Evolutionary conservation across 1,140 invertebrate genomes (phyloP).

Genomic region (Anagrus nilaparvatae): DNA sequence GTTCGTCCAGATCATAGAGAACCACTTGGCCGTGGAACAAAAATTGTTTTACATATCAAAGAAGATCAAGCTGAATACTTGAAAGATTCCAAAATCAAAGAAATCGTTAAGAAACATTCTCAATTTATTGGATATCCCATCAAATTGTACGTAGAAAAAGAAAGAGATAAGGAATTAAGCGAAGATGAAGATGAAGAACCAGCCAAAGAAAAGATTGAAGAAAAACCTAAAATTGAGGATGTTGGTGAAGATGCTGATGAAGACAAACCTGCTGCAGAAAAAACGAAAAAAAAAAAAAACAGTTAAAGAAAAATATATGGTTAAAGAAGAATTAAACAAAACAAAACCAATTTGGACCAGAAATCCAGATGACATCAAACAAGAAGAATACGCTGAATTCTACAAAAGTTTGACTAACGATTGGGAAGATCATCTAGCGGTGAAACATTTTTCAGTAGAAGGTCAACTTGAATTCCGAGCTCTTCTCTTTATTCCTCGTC

Average conservation of each 20-base stretch:
- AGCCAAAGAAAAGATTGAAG: conserved; percentile 46
- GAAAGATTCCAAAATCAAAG: conserved; percentile 90
- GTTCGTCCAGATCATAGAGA: conserved; percentile 50
- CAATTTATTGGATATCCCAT: conserved; percentile 99
- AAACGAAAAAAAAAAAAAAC: conserved; percentile 88
- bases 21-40: conserved; percentile 61
- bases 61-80: conserved; percentile 72
- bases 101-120: conserved; percentile 97
- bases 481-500: conserved; percentile 85
- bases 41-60: conserved; percentile 65
- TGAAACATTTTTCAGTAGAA: conserved; percentile 98
- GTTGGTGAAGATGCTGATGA: conserved; percentile 90
- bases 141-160: conserved; percentile 86
- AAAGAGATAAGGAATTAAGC: conserved; percentile 89
- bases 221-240: conserved; percentile 81
- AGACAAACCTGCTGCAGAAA: conserved; percentile 62
- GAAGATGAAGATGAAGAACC: conserved; percentile 77
- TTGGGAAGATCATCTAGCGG: conserved; percentile 97
- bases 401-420: conserved; percentile 98
- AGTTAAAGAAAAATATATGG: conserved; percentile 94
- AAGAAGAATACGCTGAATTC: conserved; percentile 98
- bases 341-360: conserved; percentile 98
- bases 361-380: conserved; percentile 94
- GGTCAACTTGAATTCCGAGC: conserved; percentile 96
- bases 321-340: conserved; percentile 98